phyloP scores from a whole-genome alignment of 1,140 invertebrate species.

The Tenebrio molitor region DNA sequence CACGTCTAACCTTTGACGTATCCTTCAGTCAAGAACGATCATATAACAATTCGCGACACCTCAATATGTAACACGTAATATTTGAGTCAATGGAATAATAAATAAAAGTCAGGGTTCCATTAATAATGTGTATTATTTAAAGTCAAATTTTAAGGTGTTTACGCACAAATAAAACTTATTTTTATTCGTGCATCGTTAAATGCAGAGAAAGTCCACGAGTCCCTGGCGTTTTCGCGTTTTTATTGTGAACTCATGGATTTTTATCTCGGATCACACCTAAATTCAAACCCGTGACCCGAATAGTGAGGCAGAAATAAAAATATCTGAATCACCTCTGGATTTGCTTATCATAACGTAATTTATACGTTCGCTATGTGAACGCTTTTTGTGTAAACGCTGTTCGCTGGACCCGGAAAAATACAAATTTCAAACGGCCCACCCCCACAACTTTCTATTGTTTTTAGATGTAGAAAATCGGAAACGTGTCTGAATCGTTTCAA shows the following conservation, averaged over 20 bases:
- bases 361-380: neutral
- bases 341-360: neutral
- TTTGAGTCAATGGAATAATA: constrained; percentile 31
- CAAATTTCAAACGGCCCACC: no score
- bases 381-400: no score
- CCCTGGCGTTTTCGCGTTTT: neutral
- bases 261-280: constrained; percentile 22
- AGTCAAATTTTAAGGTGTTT: neutral
- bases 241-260: constrained; percentile 16
- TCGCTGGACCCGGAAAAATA: no score
- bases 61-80: constrained; percentile 16
- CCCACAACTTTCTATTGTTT: no score
- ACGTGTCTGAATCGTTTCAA: no score
- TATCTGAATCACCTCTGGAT: neutral
- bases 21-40: constrained; percentile 29
- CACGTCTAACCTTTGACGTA: constrained; percentile 35
- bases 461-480: no score
- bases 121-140: constrained; percentile 20
- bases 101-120: constrained; percentile 37
- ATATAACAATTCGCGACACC: constrained; percentile 10
- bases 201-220: constrained; percentile 10
- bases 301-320: constrained; percentile 4
- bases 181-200: neutral
- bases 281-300: constrained; percentile 9
- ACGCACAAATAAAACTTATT: constrained; percentile 9